Percentiles rank a stretch among this genome's conserved stretches.
phyloP scores from a whole-genome alignment of 2,888 invertebrate genomes.

The Catocala nupta region DNA sequence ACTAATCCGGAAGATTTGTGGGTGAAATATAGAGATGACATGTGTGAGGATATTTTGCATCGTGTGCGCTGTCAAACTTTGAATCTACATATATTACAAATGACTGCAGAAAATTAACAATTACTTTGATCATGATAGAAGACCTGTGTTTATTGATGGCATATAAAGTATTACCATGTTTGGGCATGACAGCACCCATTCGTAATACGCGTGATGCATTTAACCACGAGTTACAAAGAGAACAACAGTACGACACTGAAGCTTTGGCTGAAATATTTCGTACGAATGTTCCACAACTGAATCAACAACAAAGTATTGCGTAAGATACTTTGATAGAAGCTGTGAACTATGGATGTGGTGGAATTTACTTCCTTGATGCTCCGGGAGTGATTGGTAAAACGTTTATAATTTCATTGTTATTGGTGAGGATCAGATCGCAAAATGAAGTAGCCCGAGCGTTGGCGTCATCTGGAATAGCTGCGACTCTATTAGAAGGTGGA shows the following conservation, averaged over 20 bases:
- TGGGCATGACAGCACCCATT: too few species aligned
- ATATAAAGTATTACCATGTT: too few species aligned
- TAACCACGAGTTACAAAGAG: conserved; percentile 40
- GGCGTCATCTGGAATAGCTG: conserved; percentile 53
- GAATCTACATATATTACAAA: conserved; percentile 23
- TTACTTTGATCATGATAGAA: conserved; percentile 42
- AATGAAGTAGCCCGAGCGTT: conserved; percentile 48
- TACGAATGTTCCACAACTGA: conserved; percentile 49
- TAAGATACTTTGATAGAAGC: conserved; percentile 45
- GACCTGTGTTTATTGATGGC: conserved; percentile 50
- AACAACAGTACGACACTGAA: conserved; percentile 45
- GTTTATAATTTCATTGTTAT: conserved; percentile 47
- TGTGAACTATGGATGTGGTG: conserved; percentile 46
- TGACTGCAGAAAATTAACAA: conserved; percentile 35
- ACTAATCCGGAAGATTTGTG: conserved; percentile 34
- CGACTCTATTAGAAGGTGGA: conserved; percentile 47
- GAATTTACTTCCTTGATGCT: conserved; percentile 47
- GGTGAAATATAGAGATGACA: conserved; percentile 33
- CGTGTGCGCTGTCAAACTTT: conserved; percentile 20
- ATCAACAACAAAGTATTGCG: conserved; percentile 49
- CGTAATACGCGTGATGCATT: conserved; percentile 43
- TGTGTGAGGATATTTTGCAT: conserved; percentile 32
- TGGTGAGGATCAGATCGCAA: conserved; percentile 46
- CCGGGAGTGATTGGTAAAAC: conserved; percentile 46
- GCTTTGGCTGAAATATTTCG: conserved; percentile 46